Evolutionary conservation across 2,888 invertebrate genomes (phyloP).

Genomic region (Apodemia zela): DNA sequence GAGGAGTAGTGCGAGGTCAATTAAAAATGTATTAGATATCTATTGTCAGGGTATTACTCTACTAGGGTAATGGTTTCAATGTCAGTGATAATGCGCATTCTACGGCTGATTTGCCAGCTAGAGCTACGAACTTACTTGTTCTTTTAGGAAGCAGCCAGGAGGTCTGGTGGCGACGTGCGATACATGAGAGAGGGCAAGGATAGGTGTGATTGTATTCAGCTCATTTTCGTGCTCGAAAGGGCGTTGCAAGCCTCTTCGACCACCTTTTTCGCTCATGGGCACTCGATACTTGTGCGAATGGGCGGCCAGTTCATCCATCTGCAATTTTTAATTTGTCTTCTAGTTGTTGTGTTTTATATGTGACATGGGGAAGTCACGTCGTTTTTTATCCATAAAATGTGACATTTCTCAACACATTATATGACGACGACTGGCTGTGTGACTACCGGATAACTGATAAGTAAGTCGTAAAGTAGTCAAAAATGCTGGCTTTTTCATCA

Average conservation of each 20-base stretch:
- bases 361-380: neutral
- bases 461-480: too few relatives aligned
- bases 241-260: constrained; percentile 51
- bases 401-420: too few relatives aligned
- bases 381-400: too few relatives aligned
- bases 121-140: constrained; percentile 31
- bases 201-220: constrained; percentile 51
- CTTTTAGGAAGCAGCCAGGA: constrained; percentile 62
- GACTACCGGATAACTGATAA: too few relatives aligned
- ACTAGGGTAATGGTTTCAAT: too few relatives aligned
- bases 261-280: constrained; percentile 57
- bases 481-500: too few relatives aligned
- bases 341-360: neutral
- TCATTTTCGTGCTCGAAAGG: constrained; percentile 45
- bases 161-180: constrained; percentile 64
- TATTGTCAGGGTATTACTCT: too few relatives aligned
- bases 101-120: constrained; percentile 4
- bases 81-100: neutral
- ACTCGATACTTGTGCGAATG: constrained; percentile 69
- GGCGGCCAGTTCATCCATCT: constrained; percentile 69
- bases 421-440: too few relatives aligned
- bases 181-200: constrained; percentile 63
- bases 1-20: too few relatives aligned
- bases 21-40: too few relatives aligned
- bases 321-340: constrained; percentile 23